Evolutionary conservation across 1,140 invertebrate genomes (phyloP), one percentile per base, ranked within the genome.

Genomic region (Platyscapa corneri): DNA sequence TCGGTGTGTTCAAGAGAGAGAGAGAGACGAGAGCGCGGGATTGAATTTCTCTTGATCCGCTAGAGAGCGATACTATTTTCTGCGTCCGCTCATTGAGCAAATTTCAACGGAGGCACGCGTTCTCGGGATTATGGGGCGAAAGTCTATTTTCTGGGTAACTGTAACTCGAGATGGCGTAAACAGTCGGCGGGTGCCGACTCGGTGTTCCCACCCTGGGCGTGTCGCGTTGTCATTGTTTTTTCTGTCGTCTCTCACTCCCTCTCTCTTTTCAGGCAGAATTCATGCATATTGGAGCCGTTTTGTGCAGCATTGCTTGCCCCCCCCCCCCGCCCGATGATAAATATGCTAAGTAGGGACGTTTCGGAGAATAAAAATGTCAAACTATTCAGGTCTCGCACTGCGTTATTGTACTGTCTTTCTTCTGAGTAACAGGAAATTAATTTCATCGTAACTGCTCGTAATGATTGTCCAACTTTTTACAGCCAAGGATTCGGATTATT

Each of bases 111-210:
- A 53, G 49, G 49, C 18, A 18, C 49, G 12, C 42, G 42, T 53
- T n/a, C n/a, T n/a, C n/a, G n/a, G 53, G 18, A 56, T 60, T 60
- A 60, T 65, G 56, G 82, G 82, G 72, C 74, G 56, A 83, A 83
- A 76, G 82, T 76, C n/a, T 30, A 49, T 84, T 78, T 78, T 16
- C 60, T 27, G 34, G n/a, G n/a, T 46, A 77, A 65, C 39, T 67
- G 56, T 78, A 84, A 76, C 42, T 20, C 39, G 39, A 67, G 75
- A 84, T 67, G 75, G 60, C 64, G 78, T 78, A 78, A 84, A 84
- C 78, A 70, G 56, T 23, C 37, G 18, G 77, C 30, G 18, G 56
- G 12, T 6, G 39, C 3, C 5, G n/a, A n/a, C n/a, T n/a, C n/a
- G n/a, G 37, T 10, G 70, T 46, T 70, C 27, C 23, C 79, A 18